These are phyloP conservation scores for Eira barbara DNA, from an alignment of 2,113 vertebrate genomes.

Conservation along the genomic window DNA sequence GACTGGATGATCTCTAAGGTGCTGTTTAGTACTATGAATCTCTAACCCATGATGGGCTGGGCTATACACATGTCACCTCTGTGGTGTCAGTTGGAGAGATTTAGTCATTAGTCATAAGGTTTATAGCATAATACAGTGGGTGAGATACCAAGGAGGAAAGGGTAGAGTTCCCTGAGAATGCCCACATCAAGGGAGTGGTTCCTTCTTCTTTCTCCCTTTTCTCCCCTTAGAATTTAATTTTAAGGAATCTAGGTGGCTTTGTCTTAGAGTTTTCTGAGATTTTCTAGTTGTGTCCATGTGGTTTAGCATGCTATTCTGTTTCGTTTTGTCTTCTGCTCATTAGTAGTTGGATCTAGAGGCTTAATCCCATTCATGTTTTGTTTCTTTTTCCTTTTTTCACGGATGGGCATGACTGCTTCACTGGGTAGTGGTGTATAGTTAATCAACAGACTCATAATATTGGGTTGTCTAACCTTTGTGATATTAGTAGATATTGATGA, in stretches of 20 bases:
- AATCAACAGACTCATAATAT: background rate
- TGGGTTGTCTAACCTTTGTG: background rate
- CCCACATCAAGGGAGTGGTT: background rate
- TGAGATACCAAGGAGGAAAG: background rate
- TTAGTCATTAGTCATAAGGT: background rate
- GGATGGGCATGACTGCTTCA: background rate
- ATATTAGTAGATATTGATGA: background rate
- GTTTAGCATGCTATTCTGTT: background rate
- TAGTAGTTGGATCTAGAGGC: background rate
- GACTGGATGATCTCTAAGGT: background rate
- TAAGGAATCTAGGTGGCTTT: background rate
- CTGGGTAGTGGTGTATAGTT: background rate
- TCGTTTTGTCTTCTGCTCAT: background rate
- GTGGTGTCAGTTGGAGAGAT: background rate
- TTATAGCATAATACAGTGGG: background rate
- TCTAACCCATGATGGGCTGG: background rate
- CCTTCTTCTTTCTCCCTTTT: background rate
- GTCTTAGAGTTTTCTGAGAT: background rate
- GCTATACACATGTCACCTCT: background rate
- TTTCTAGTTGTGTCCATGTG: background rate
- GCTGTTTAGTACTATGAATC: background rate
- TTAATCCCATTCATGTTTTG: background rate
- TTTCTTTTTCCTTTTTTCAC: background rate
- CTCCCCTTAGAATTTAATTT: constrained; percentile 26
- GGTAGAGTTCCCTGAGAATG: constrained; percentile 18